Conservation (phyloP, 2,888 invertebrate species). For the Zygogramma bicolorata region DNA sequence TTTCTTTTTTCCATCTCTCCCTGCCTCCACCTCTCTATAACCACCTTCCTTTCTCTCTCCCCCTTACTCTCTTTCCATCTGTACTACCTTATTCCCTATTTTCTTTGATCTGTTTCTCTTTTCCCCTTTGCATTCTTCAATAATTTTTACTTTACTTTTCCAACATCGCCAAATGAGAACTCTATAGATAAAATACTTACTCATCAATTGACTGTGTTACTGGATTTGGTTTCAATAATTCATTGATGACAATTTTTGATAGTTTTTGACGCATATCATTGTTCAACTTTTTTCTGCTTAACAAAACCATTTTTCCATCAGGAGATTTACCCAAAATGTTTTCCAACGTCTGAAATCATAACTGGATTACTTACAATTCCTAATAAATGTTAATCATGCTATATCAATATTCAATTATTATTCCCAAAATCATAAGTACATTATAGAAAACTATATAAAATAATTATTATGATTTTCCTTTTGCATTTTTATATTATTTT, state of each 20-base stretch:
- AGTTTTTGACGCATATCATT: slow-evolving; percentile 7
- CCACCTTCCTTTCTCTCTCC: not conserved
- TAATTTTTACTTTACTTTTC: not conserved
- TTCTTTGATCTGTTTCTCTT: too few relatives aligned
- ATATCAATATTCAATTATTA: not conserved
- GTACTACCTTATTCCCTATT: too few relatives aligned
- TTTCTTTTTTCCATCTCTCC: not conserved
- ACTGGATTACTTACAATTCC: not conserved
- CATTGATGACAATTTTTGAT: slow-evolving; percentile 7
- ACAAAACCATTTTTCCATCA: slow-evolving; percentile 12
- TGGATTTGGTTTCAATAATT: slow-evolving; percentile 10
- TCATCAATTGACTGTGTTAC: not conserved
- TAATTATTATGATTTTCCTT: not conserved
- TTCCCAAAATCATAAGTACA: not conserved
- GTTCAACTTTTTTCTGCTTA: not conserved
- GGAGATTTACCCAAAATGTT: not conserved
- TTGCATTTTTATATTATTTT: not conserved
- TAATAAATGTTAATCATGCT: not conserved
- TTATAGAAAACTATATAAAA: not conserved
- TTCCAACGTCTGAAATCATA: slow-evolving; percentile 12
- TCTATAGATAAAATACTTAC: not conserved
- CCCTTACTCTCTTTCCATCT: too few relatives aligned
- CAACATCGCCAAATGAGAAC: not conserved
- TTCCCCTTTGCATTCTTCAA: too few relatives aligned
- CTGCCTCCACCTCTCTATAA: too few relatives aligned